phyloP scores from a whole-genome alignment of 1,140 invertebrate species.

The Aleiodes sp. region DNA sequence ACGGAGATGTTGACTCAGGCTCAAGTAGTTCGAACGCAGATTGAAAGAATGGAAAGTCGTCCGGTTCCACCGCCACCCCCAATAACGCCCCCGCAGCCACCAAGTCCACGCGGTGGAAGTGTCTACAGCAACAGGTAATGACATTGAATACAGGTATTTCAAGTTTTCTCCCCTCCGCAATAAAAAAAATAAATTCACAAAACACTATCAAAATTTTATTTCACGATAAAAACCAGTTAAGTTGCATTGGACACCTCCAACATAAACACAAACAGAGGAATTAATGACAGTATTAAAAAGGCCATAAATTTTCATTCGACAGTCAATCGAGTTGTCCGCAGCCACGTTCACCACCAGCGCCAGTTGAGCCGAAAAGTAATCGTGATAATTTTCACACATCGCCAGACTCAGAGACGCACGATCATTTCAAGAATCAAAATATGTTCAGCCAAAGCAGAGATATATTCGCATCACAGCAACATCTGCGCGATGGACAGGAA shows the following conservation, averaged over 20 bases:
- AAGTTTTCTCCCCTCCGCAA: background rate
- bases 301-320: constrained; percentile 17
- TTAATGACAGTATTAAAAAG: background rate
- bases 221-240: background rate
- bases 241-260: background rate
- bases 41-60: constrained; percentile 65
- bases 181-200: too few species aligned
- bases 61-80: constrained; percentile 78
- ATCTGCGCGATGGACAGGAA: constrained; percentile 55
- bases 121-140: constrained; percentile 63
- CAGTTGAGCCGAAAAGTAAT: constrained; percentile 74
- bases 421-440: constrained; percentile 62
- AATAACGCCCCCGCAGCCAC: constrained; percentile 72
- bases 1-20: constrained; percentile 67
- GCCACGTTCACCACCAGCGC: constrained; percentile 71
- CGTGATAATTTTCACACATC: constrained; percentile 73
- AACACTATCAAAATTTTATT: too few species aligned
- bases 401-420: constrained; percentile 72
- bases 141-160: background rate
- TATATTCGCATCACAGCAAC: constrained; percentile 58
- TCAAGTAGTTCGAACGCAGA: constrained; percentile 64
- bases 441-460: constrained; percentile 64
- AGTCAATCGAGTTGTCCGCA: constrained; percentile 63
- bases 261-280: too few species aligned
- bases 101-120: constrained; percentile 65